Base-by-base conservation (phyloP, 1,140 invertebrate genomes). In the Neelides sp. region DNA sequence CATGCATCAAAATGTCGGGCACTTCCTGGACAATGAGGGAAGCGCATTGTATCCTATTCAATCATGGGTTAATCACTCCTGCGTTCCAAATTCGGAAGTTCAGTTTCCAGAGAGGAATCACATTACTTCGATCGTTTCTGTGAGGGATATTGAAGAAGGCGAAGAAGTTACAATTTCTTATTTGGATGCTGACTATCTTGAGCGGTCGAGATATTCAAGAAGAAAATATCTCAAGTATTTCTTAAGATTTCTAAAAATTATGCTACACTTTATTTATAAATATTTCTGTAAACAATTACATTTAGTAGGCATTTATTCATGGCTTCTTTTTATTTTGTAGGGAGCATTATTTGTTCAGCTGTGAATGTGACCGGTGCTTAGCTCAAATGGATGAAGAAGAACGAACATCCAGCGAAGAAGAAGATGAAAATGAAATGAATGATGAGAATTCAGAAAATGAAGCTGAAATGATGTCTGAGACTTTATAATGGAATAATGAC, bases 91-190 rank as follows among this genome's bases (percentile, higher is more conserved):
- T 71, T 86, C 89, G 2, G 76, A 81, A 62, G 77, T 83, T 1
- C 78, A 78, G 17, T 96, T 95, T 65, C 80, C 82, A 1, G 77
- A 86, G 63, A 87, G 86, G 43, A 88, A 90, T 63, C 81, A 80
- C 61, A 78, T 75, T 28, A 69, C 95, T 47, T 78, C 78, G 4
- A 62, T 96, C 36, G 79, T 79, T 51, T 88, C 90, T 3, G 62
- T 77, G 2, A 71, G 72, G 41, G 75, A 84, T 48, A 93, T 97
- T 51, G 62, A 73, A 54, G 73, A 76, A 4, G 87, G 80, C 13
- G 85, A 95, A 55, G 90, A 95, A 70, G 89, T 96, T 55, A 83
- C 74, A 57, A 91, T 92, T 59, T 85, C 82, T 50, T 96, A 96
- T 67, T 72, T 96, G 49, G 85, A 90, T 65, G 85, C 90, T 50